Base-by-base conservation (phyloP, 1,140 invertebrate species). In the Tetranychus cinnabarinus region DNA sequence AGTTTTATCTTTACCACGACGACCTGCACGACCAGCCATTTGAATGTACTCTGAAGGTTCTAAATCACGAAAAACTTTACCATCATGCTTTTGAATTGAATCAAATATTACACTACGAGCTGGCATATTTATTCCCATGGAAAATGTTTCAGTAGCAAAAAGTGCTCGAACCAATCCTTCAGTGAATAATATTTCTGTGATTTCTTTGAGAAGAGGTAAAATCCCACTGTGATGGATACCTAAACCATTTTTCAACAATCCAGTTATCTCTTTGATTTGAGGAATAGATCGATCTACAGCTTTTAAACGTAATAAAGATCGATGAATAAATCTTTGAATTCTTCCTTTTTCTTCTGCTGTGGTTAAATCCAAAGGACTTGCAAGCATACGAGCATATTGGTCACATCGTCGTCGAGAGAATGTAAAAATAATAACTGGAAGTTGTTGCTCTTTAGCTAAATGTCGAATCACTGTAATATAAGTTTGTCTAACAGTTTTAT, bases 121-220 rank as follows among this genome's bases (percentile, higher is more conserved):
- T 2, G 93, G 93, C 93, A 98, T 97, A 73, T 98, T 97, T 0
- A 98, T 89, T 33, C 93, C 93, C 88, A 97, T 96, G 0, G 92
- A 91, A 78, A 98, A 97, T 31, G 93, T 97, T 78, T 98, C 93
- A 3, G 95, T 97, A 1, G 93, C 92, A 77, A 98, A 97, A 23
- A 97, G 72, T 61, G 86, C 84, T 76, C 89, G 91, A 5, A 97
- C 86, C 61, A 87, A 77, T 2, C 89, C 86, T 68, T 79, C 79
- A 69, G 92, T 86, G 72, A 98, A 98, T 1, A 97, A 74, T 80
- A 97, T 86, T 75, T 98, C 95, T 0, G 97, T 91, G 56, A 97
- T 88, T 78, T 98, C 95, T 71, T 97, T 97, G 0, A 98, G 76
- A 66, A 97, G 86, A 0, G 93, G 93, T 58, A 98, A 72, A 66